Evolutionary conservation across 2,888 invertebrate genomes (phyloP).

Genomic region (Tolmerus cingulatus): DNA sequence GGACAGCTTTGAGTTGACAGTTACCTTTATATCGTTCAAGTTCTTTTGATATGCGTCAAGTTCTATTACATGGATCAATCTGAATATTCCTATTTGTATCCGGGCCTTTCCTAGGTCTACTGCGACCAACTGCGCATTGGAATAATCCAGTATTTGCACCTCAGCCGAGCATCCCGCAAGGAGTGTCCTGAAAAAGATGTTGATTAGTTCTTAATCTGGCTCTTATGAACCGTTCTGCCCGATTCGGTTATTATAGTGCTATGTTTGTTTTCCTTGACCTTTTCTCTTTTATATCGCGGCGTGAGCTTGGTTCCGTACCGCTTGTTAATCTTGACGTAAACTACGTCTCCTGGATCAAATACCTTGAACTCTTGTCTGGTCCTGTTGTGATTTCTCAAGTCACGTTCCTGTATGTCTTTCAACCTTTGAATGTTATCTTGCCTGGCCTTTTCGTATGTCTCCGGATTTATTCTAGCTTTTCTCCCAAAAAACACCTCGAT

Average conservation of each 20-base stretch:
- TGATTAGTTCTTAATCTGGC: not conserved
- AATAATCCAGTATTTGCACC: conserved; percentile 40
- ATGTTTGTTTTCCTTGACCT: not conserved
- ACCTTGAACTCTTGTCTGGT: not conserved
- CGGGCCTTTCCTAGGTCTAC: conserved; percentile 39
- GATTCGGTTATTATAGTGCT: not conserved
- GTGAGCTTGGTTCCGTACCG: not conserved
- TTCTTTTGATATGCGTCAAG: not conserved
- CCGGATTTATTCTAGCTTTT: not conserved
- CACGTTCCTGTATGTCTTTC: conserved; percentile 4
- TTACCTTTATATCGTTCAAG: not conserved
- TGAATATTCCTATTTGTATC: conserved; percentile 38
- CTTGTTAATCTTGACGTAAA: conserved; percentile 36
- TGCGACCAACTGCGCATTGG: conserved; percentile 37
- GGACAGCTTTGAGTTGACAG: not conserved
- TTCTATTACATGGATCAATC: conserved; percentile 44
- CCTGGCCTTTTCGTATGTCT: not conserved
- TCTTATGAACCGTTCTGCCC: conserved; percentile 17
- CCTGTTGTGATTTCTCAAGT: conserved; percentile 43
- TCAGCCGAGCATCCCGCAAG: not conserved
- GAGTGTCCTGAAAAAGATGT: conserved; percentile 3
- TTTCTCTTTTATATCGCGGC: not conserved
- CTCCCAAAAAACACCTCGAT: not conserved
- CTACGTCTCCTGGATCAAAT: conserved; percentile 42
- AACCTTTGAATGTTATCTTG: not conserved